Percentiles rank a stretch among this genome's conserved stretches.
Conservation (phyloP, 2,113 vertebrate species). For the Pterocles orientalis region DNA sequence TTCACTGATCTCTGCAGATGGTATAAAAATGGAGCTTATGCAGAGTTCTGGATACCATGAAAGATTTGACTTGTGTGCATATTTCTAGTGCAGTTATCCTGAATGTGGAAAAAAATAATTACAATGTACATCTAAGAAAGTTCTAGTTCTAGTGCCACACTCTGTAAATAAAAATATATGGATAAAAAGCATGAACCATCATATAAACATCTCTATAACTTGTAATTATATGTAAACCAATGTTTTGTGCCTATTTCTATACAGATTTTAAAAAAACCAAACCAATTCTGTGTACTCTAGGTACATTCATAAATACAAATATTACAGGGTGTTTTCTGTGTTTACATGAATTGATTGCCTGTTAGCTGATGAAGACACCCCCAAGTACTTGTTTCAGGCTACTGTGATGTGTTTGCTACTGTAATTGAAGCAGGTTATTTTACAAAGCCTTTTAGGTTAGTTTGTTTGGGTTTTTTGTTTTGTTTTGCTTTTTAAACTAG, state of each 20-base stretch:
- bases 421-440: slow-evolving; percentile 59
- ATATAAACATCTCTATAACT: slow-evolving; percentile 16
- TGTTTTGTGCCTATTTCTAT: slow-evolving; percentile 66
- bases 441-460: slow-evolving; percentile 60
- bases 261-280: background rate
- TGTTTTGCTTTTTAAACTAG: slow-evolving; percentile 16
- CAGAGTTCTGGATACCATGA: slow-evolving; percentile 32
- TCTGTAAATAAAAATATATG: slow-evolving; percentile 22
- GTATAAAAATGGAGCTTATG: background rate
- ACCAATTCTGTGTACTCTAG: background rate
- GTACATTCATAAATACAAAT: background rate
- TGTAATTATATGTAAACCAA: slow-evolving; percentile 51
- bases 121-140: background rate
- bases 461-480: background rate
- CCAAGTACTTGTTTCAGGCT: slow-evolving; percentile 42
- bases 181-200: slow-evolving; percentile 44
- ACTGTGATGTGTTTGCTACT: slow-evolving; percentile 61
- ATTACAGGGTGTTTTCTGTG: slow-evolving; percentile 44
- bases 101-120: background rate
- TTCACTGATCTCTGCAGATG: slow-evolving; percentile 47
- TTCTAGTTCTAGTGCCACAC: slow-evolving; percentile 40
- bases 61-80: slow-evolving; percentile 12
- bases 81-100: slow-evolving; percentile 15
- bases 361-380: slow-evolving; percentile 30
- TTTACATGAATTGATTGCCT: slow-evolving; percentile 42